Base-by-base conservation (phyloP, 2,797 vertebrate species). In the Galagoides demidoff region DNA sequence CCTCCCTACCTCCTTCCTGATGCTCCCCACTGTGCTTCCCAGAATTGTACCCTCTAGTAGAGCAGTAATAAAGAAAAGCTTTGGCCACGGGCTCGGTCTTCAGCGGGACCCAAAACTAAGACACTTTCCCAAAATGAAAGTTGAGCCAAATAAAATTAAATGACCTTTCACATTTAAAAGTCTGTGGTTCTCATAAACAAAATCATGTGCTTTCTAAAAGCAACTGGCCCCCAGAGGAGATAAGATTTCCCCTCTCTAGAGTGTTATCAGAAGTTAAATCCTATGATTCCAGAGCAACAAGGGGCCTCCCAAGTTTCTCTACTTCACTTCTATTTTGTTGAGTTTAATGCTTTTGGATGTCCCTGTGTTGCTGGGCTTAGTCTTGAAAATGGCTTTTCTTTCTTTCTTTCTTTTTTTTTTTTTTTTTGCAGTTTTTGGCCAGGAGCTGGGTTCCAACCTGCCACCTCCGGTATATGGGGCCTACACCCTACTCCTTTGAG, bases 331-430 rank as follows among this genome's bases (percentile, higher is more conserved):
- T 52, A 45, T 59, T 83, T 83, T 89, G 45, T 87, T 52, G 29
- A 85, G 7, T 92, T 88, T 90, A 85, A 34, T 73, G 27, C 5
- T 77, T 94, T 90, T 89, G 64, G 0, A 94, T 95, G 73, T 85
- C 11, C 89, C 52, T 74, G 0, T n/a, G 5, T 63, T 61, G 39
- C 13, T 16, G 11, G 7, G 55, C 52, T 77, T 92, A 4, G 8
- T 2, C 17, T 89, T 88, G 29, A 88, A 94, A 94, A 89, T 45
- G 10, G 13, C 34, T 11, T 43, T 43, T 43, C 39, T 43, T 43
- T 43, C 39, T 43, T 43, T 43, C 7, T 43, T 43, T 45, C 31
- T 11, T 39, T 39, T 43, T 43, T 39, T 4, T 39, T 39, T 39
- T 39, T 39, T 5, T 5, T 39, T 45, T 45, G 10, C 45, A 45